phyloP scores from a whole-genome alignment of 2,113 vertebrate species.

The Oryzias celebensis region DNA sequence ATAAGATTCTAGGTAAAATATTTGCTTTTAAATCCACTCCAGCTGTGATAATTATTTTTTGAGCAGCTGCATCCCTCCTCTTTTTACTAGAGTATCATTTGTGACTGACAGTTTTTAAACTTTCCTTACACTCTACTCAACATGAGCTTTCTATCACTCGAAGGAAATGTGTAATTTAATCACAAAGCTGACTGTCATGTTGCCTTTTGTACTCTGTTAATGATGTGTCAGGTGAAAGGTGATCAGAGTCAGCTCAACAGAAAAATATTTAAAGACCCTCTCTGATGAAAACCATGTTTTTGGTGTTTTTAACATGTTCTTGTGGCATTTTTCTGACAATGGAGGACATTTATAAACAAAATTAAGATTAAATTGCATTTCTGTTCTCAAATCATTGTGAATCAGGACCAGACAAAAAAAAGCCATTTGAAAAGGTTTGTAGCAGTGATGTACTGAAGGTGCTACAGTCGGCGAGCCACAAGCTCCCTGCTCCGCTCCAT shows the following conservation, averaged over 20 bases:
- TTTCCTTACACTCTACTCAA: slow-evolving; percentile 19
- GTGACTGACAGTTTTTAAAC: slow-evolving; percentile 20
- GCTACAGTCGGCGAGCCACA: no score
- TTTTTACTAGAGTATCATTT: slow-evolving; percentile 5
- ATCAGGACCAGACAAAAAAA: no score
- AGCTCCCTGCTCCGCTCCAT: no score
- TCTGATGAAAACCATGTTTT: no score
- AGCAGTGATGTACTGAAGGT: no score
- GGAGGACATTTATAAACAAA: no score
- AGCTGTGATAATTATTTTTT: slow-evolving; percentile 14
- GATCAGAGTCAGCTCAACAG: neutral
- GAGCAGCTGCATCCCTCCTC: slow-evolving; percentile 13
- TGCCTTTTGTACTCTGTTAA: slow-evolving; percentile 15
- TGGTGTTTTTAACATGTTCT: no score
- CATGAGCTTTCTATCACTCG: slow-evolving; percentile 38
- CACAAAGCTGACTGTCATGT: slow-evolving; percentile 19
- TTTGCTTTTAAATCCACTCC: slow-evolving; percentile 9
- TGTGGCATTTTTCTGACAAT: no score
- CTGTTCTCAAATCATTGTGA: no score
- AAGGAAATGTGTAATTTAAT: slow-evolving; percentile 34
- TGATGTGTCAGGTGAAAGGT: slow-evolving; percentile 22
- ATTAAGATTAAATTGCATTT: no score
- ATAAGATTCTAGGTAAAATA: slow-evolving; percentile 1
- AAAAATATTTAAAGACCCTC: no score
- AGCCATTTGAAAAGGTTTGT: no score